Conservation (phyloP, 1,140 invertebrate species). For the Arion vulgaris region DNA sequence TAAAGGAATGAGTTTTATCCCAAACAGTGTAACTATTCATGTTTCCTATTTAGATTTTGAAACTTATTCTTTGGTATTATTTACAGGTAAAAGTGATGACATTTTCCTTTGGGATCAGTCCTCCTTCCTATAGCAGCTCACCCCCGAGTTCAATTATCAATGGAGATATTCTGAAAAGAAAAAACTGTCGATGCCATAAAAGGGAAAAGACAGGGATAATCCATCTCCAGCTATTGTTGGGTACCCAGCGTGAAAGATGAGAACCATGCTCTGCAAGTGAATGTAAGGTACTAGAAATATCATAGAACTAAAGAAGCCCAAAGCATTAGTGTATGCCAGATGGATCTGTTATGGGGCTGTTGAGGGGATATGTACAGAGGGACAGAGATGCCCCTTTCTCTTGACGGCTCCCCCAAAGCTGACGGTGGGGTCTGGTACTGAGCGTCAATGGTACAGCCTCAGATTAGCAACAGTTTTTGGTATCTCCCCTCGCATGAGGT, state of each 20-base stretch:
- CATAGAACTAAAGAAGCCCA: conserved; percentile 47
- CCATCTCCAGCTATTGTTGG: conserved; percentile 66
- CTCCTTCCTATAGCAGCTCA: conserved; percentile 51
- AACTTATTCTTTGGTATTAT: too few relatives aligned
- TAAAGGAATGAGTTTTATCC: too few relatives aligned
- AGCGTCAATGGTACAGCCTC: conserved; percentile 53
- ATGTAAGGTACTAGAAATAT: conserved; percentile 61
- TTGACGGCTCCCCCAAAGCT: conserved; percentile 63
- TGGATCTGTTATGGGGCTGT: conserved; percentile 66
- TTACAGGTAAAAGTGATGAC: conserved; percentile 53
- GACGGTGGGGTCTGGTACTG: conserved; percentile 57
- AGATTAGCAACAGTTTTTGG: conserved; percentile 65
- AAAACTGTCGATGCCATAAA: conserved; percentile 49
- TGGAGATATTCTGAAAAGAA: conserved; percentile 56
- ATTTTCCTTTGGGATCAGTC: conserved; percentile 59
- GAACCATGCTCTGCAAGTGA: conserved; percentile 54
- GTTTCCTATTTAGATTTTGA: too few relatives aligned
- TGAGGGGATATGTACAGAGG: conserved; percentile 62
- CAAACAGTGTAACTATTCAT: too few relatives aligned
- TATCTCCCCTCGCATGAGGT: conserved; percentile 57
- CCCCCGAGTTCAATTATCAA: conserved; percentile 53
- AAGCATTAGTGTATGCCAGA: conserved; percentile 64
- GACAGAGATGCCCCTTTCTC: conserved; percentile 60
- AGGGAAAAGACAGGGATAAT: conserved; percentile 57
- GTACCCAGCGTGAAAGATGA: conserved; percentile 66